A percentile compares a stretch with the other conserved stretches of the same genome.
Conservation (phyloP, 2,113 vertebrate species). For the Nerophis lumbriciformis region DNA sequence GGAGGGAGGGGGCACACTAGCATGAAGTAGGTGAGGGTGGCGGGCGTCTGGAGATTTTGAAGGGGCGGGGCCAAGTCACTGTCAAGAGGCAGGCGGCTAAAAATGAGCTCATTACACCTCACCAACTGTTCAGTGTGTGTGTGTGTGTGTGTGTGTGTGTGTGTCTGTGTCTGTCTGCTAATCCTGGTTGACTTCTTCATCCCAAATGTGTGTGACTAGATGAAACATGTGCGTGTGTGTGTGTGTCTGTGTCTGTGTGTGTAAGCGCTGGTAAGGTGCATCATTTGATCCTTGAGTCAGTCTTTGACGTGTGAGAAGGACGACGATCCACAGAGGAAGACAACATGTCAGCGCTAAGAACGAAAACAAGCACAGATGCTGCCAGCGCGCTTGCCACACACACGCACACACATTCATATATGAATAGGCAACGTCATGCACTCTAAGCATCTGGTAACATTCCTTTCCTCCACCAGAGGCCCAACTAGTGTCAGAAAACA, state of each 20-base stretch:
- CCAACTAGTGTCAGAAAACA: no score
- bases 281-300: constrained; percentile 23
- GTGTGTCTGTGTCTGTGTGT: constrained; percentile 1
- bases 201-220: neutral
- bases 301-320: no score
- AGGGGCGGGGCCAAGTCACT: neutral
- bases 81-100: constrained; percentile 1
- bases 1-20: neutral
- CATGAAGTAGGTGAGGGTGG: neutral
- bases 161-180: neutral
- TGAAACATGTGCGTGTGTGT: neutral
- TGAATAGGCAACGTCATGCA: no score
- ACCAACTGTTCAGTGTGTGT: constrained; percentile 37
- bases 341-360: no score
- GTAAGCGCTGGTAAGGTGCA: neutral
- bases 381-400: no score
- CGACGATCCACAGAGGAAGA: no score
- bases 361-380: no score
- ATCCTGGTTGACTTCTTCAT: neutral
- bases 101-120: constrained; percentile 37
- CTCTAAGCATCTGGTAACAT: no score
- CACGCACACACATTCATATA: no score
- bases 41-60: neutral
- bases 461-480: no score
- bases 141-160: neutral